These are phyloP conservation scores for Bombus cullumanus DNA, from an alignment of 1,140 invertebrate genomes.

Conservation along the genomic window DNA sequence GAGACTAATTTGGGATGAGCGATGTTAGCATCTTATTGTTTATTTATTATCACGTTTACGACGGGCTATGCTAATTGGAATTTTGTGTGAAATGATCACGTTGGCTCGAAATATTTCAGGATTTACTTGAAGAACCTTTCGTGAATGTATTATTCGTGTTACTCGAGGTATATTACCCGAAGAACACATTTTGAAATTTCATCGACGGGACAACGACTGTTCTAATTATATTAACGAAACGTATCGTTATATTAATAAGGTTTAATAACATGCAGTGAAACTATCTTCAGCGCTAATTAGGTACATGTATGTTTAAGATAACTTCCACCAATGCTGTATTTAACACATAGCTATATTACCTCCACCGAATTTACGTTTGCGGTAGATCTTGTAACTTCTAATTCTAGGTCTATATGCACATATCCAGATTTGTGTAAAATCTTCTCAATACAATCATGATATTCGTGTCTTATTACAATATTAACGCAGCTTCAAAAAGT, in stretches of 20 bases:
- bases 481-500: no score
- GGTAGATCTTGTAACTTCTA: neutral
- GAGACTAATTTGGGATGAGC: neutral
- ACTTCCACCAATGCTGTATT: neutral
- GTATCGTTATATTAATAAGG: neutral
- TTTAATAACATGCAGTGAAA: neutral
- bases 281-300: neutral
- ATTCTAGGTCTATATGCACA: neutral
- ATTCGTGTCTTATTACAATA: no score
- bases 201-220: neutral
- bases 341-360: neutral
- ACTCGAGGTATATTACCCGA: no score
- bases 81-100: neutral
- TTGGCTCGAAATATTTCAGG: neutral
- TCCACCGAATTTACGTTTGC: neutral
- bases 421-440: neutral
- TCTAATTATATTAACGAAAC: neutral
- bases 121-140: neutral
- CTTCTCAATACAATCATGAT: neutral
- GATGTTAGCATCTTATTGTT: neutral
- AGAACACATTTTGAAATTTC: neutral
- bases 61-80: neutral
- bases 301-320: neutral
- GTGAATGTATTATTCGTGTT: neutral
- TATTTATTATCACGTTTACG: neutral